A percentile compares a stretch with the other conserved stretches of the same genome.
phyloP scores from a whole-genome alignment of 2,113 vertebrate species.

The Entosphenus tridentatus region DNA sequence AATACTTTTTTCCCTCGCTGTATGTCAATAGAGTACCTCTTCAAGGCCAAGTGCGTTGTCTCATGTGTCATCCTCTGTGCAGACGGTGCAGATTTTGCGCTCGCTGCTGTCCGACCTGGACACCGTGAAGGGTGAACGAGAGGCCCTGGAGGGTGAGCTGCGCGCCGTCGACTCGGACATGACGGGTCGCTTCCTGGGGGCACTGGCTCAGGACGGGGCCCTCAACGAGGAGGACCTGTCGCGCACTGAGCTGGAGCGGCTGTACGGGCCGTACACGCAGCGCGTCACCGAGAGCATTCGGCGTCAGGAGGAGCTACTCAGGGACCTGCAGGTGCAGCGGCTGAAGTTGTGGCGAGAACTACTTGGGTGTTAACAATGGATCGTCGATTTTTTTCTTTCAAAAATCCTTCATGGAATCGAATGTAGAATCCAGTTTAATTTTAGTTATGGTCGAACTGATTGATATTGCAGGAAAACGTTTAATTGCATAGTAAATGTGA shows the following conservation, averaged over 20 bases:
- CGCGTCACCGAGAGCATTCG: slow-evolving; percentile 56
- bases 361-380: too few relatives aligned
- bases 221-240: slow-evolving; percentile 82
- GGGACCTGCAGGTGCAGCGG: slow-evolving; percentile 34
- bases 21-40: too few relatives aligned
- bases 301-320: slow-evolving; percentile 61
- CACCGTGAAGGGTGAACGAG: slow-evolving; percentile 62
- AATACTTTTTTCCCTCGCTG: too few relatives aligned
- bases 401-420: not conserved
- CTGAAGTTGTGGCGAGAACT: too few relatives aligned
- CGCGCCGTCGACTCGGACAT: slow-evolving; percentile 78
- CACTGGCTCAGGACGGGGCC: slow-evolving; percentile 60
- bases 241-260: slow-evolving; percentile 42
- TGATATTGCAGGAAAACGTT: not conserved
- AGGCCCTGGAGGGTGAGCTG: slow-evolving; percentile 57
- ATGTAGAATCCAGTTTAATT: not conserved
- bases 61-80: slow-evolving; percentile 6
- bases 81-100: slow-evolving; percentile 65
- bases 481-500: not conserved
- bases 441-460: not conserved
- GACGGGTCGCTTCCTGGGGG: slow-evolving; percentile 55
- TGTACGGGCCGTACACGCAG: slow-evolving; percentile 54
- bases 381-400: not conserved
- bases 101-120: slow-evolving; percentile 47
- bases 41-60: not conserved